Conservation (phyloP, 1,140 invertebrate genomes). For the Pseudoatta argentina region DNA sequence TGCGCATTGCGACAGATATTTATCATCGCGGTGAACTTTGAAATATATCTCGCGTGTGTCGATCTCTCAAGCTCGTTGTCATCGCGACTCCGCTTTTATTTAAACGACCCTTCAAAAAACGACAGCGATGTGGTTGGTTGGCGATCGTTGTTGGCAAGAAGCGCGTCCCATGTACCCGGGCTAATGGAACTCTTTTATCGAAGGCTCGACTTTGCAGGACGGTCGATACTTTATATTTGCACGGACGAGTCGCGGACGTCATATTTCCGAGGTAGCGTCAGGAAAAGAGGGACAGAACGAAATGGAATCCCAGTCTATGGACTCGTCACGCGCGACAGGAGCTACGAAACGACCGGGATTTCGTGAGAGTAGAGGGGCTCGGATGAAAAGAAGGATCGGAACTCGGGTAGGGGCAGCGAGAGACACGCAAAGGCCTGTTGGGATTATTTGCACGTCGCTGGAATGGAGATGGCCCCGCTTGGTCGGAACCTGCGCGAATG, state of each 20-base stretch:
- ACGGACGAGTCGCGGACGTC: conserved; percentile 20
- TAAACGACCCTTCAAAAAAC: conserved; percentile 38
- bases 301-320: conserved; percentile 70
- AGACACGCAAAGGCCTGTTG: conserved; percentile 53
- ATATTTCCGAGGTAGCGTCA: conserved; percentile 62
- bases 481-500: conserved; percentile 12
- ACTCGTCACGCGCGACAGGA: conserved; percentile 71
- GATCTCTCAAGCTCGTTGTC: conserved; percentile 49
- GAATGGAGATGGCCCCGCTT: conserved; percentile 36
- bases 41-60: conserved; percentile 44
- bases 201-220: conserved; percentile 7
- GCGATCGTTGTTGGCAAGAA: conserved; percentile 50
- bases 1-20: conserved; percentile 43
- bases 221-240: conserved; percentile 66
- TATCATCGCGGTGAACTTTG: conserved; percentile 44
- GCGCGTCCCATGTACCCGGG: not conserved
- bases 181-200: conserved; percentile 61
- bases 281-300: conserved; percentile 54
- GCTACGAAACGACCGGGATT: conserved; percentile 69
- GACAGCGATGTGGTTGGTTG: conserved; percentile 18
- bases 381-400: conserved; percentile 54
- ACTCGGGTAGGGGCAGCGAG: conserved; percentile 27
- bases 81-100: conserved; percentile 35
- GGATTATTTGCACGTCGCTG: conserved; percentile 72
- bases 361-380: conserved; percentile 42